A percentile compares a stretch with the other conserved stretches of the same genome.
Conservation (phyloP, 2,888 invertebrate genomes). For the Omphaloscelis lunosa region DNA sequence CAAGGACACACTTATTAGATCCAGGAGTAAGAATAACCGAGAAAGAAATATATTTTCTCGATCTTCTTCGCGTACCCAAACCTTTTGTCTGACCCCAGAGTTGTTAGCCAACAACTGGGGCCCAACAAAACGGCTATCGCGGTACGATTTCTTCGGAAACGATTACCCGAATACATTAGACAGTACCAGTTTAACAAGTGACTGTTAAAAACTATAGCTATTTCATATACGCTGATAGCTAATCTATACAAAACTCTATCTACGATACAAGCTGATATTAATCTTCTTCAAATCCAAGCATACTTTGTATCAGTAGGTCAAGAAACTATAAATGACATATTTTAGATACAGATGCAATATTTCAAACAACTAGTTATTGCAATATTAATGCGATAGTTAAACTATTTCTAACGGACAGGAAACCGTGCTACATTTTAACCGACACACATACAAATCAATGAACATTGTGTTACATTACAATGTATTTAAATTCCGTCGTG, state of each 20-base stretch:
- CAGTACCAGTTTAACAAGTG: background rate
- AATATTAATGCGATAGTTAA: conserved; percentile 42
- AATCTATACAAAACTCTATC: background rate
- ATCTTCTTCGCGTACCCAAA: background rate
- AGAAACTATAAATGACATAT: background rate
- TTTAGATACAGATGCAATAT: conserved; percentile 18
- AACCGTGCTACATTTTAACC: background rate
- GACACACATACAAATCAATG: conserved; percentile 9
- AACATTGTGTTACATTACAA: conserved; percentile 15
- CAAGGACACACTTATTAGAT: background rate
- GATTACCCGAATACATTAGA: background rate
- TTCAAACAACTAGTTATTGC: conserved; percentile 25
- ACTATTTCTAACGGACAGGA: conserved; percentile 32
- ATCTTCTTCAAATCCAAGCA: background rate
- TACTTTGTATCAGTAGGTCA: conserved; percentile 35
- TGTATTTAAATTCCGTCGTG: background rate
- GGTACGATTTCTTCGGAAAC: background rate
- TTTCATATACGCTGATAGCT: background rate
- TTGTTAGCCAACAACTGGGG: background rate
- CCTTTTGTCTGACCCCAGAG: background rate
- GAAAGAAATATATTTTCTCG: background rate
- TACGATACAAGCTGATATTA: background rate
- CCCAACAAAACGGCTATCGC: background rate
- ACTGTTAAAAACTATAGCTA: background rate
- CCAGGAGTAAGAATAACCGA: background rate